Conservation (phyloP, 2,888 invertebrate genomes). For the Capitulum mitella region DNA sequence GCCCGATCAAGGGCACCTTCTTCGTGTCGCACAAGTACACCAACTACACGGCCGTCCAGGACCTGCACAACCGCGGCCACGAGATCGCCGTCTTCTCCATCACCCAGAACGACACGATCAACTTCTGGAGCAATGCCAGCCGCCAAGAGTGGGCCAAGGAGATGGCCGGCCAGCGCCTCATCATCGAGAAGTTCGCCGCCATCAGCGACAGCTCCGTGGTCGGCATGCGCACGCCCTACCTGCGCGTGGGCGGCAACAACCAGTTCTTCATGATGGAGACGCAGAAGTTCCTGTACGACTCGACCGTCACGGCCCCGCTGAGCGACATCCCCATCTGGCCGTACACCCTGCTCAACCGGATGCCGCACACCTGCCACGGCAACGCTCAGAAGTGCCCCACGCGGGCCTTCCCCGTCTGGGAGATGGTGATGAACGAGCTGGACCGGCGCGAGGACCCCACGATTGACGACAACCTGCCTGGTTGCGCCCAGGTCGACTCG, state of each 20-base stretch:
- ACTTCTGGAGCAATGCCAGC: conserved; percentile 85
- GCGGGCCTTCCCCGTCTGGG: conserved; percentile 88
- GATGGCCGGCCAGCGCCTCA: conserved; percentile 88
- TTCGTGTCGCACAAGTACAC: conserved; percentile 89
- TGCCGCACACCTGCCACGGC: conserved; percentile 90
- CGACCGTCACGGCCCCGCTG: conserved; percentile 84
- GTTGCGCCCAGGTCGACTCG: conserved; percentile 90
- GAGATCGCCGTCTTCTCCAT: conserved; percentile 91
- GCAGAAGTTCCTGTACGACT: conserved; percentile 89
- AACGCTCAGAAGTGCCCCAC: conserved; percentile 86
- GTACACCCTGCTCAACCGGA: conserved; percentile 95
- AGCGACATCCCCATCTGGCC: conserved; percentile 93
- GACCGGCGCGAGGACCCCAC: conserved; percentile 84
- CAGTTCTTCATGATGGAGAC: conserved; percentile 98
- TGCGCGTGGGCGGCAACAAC: conserved; percentile 87
- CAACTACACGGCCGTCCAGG: conserved; percentile 87
- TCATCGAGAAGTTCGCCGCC: conserved; percentile 81
- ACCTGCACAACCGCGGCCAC: conserved; percentile 82
- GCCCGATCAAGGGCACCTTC: conserved; percentile 85
- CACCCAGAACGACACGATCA: conserved; percentile 84
- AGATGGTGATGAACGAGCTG: conserved; percentile 91
- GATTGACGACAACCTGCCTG: conserved; percentile 80
- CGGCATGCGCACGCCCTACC: conserved; percentile 80
- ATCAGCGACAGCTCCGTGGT: conserved; percentile 84
- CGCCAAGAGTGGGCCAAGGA: conserved; percentile 91